Evolutionary conservation across 2,113 vertebrate species (phyloP).

Genomic region (Stegastes partitus): DNA sequence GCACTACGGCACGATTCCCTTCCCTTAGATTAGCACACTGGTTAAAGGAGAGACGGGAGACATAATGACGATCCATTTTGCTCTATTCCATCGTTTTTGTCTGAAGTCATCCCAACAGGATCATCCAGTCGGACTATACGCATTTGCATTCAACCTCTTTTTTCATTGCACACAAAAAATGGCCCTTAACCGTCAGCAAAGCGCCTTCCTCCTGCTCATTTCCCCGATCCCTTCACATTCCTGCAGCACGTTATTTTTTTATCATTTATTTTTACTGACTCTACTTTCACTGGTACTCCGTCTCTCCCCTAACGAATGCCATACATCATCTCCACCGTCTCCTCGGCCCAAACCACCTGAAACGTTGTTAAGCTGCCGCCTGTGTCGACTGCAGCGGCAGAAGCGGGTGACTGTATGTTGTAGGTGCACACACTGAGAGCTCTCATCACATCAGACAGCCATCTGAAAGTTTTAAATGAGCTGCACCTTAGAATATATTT

Average conservation of each 20-base stretch:
- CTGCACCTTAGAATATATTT: slow-evolving; percentile 14
- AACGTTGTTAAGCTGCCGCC: too few relatives aligned
- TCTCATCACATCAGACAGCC: not conserved
- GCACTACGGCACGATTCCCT: slow-evolving; percentile 8
- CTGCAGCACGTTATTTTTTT: not conserved
- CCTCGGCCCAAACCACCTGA: too few relatives aligned
- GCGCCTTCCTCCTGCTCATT: not conserved
- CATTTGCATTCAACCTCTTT: slow-evolving; percentile 1
- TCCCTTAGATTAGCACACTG: not conserved
- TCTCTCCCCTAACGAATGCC: not conserved
- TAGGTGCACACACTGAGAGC: not conserved
- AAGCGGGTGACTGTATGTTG: not conserved
- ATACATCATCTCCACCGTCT: not conserved
- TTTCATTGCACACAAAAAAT: not conserved
- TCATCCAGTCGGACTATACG: slow-evolving; percentile 7
- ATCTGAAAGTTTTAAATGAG: not conserved
- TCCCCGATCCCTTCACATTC: not conserved
- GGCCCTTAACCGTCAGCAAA: slow-evolving; percentile 1
- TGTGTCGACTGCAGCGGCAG: not conserved
- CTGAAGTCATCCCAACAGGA: not conserved
- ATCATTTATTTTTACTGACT: not conserved
- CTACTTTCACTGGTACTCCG: not conserved
- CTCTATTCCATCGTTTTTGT: not conserved
- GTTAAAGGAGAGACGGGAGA: not conserved
- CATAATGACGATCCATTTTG: not conserved